Base-by-base conservation (phyloP, 2,888 invertebrate species). In the Mythimna loreyi region DNA sequence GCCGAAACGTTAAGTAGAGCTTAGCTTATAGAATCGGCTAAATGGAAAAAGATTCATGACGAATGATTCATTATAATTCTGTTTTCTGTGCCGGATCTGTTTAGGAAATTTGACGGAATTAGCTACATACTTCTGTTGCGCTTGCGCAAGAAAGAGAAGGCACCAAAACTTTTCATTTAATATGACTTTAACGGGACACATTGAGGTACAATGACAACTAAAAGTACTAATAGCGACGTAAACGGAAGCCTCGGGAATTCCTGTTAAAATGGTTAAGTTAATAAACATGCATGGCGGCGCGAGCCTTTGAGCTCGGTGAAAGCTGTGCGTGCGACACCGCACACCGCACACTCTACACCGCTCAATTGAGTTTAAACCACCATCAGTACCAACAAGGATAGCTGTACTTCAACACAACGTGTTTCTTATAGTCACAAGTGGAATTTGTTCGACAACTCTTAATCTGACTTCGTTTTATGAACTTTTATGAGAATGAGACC, bases 191-290 rank as follows among this genome's bases (percentile, higher is more conserved):
- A 87, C 85, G 85, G 85, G 78, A 82, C 75, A 81, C 73, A 76
- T 83, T 68, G 60, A 85, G 83, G 85, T 75, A 78, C 73, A 83
- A 81, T 83, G 81, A 82, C 86, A 85, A 82, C 86, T 88, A 86
- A 88, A 88, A 86, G 87, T 87, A 92, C 89, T 89, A 90, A 91
- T 87, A 88, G 85, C 89, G 87, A 87, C 87, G 87, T 90, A 89
- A 91, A 91, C 90, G 89, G 91, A 90, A 90, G 89, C 86, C 87
- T 86, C 87, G 85, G 89, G 89, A 91, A 92, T 94, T 92, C 91
- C 89, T 92, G 92, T 92, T 93, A 91, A 93, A 92, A 92, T 93
- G 91, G 92, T 93, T 94, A 93, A 93, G 89, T 93, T 92, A 92
- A 94, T 93, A 94, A 92, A 93, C 94, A 93, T 93, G 92, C 90